A percentile compares a stretch with the other conserved stretches of the same genome.
These are phyloP conservation scores for Pseudorasbora parva DNA, from an alignment of 2,113 vertebrate genomes.

Conservation along the genomic window DNA sequence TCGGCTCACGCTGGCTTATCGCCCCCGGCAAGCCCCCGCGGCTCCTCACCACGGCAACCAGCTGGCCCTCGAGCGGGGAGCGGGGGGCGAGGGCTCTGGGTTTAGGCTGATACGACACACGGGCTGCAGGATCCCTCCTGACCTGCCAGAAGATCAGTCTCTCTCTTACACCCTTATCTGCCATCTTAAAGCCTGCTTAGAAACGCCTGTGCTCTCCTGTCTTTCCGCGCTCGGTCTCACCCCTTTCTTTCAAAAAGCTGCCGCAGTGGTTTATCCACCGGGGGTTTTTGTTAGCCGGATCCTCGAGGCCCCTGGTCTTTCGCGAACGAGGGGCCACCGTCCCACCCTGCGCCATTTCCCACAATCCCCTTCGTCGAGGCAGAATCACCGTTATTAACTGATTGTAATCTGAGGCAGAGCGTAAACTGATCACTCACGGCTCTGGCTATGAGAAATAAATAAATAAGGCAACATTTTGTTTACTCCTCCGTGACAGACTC, in stretches of 20 bases:
- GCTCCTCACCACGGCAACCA: constrained; percentile 51
- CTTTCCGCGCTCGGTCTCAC: constrained; percentile 26
- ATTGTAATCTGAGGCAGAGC: constrained; percentile 45
- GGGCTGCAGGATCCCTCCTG: constrained; percentile 50
- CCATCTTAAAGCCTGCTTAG: constrained; percentile 64
- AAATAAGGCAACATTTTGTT: constrained; percentile 49
- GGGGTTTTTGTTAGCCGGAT: constrained; percentile 48
- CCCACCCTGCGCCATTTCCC: constrained; percentile 31
- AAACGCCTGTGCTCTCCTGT: constrained; percentile 49
- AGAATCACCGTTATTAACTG: constrained; percentile 50
- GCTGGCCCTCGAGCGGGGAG: constrained; percentile 51
- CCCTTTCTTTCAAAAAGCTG: constrained; percentile 44
- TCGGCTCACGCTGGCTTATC: constrained; percentile 52
- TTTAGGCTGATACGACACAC: constrained; percentile 54
- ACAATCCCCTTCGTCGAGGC: constrained; percentile 40
- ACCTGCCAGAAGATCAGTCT: constrained; percentile 58
- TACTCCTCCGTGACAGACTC: constrained; percentile 58
- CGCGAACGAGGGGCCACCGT: neutral
- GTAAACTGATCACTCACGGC: neutral
- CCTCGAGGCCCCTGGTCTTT: constrained; percentile 9
- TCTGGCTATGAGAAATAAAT: constrained; percentile 37
- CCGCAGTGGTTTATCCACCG: constrained; percentile 32
- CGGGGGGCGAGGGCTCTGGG: constrained; percentile 29
- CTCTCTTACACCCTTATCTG: constrained; percentile 60
- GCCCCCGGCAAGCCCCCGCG: constrained; percentile 45